These are phyloP conservation scores for Frankliniella intonsa DNA, from an alignment of 2,888 invertebrate genomes.

Conservation along the genomic window DNA sequence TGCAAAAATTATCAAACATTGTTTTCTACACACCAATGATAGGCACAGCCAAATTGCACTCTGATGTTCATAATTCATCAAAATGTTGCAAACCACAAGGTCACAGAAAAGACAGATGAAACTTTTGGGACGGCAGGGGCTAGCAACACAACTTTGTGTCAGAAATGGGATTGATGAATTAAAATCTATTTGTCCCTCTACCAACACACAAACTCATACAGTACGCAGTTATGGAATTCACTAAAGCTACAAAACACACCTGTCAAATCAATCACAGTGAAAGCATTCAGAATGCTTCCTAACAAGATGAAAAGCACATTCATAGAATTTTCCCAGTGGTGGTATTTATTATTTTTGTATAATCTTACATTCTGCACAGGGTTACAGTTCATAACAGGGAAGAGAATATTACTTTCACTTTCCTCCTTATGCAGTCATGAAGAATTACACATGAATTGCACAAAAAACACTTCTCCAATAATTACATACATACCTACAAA, in stretches of 20 bases:
- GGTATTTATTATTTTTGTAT: conserved; percentile 10
- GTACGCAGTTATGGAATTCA: neutral
- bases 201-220: neutral
- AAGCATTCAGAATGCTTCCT: neutral
- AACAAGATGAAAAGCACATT: neutral
- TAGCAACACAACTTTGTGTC: neutral
- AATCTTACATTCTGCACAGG: conserved; percentile 7
- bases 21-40: neutral
- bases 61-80: neutral
- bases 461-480: conserved; percentile 14
- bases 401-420: conserved; percentile 4
- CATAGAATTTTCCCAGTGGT: neutral
- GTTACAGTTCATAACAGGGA: conserved; percentile 10
- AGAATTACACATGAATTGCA: conserved; percentile 11
- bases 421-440: neutral
- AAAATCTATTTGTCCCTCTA: neutral
- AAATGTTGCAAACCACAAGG: neutral
- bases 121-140: neutral
- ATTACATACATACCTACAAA: conserved; percentile 18
- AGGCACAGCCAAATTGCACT: neutral
- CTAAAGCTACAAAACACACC: conserved; percentile 3
- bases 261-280: conserved; percentile 10
- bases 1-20: neutral
- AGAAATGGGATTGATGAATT: too few relatives aligned
- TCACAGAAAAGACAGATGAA: conserved; percentile 8